A percentile compares a stretch with the other conserved stretches of the same genome.
phyloP scores from a whole-genome alignment of 2,797 vertebrate genomes.

The Varecia variegata region DNA sequence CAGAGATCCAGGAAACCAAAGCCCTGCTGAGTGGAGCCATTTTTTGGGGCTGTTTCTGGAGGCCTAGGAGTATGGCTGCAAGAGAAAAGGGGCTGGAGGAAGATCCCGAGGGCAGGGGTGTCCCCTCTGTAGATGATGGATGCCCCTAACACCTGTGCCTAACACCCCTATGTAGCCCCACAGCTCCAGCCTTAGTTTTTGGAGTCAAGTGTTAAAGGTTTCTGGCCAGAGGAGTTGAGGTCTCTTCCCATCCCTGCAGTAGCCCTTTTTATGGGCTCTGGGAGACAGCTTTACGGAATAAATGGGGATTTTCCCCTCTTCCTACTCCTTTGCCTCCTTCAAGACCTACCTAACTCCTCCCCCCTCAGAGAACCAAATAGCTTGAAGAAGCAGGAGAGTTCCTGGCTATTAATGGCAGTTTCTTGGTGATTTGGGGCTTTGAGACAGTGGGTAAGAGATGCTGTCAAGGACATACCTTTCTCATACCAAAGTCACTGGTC shows the following conservation, averaged over 20 bases:
- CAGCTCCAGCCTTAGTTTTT: conserved; percentile 8
- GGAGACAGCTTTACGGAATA: conserved; percentile 38
- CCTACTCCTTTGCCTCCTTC: not conserved
- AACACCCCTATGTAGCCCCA: not conserved
- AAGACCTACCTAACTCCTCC: not conserved
- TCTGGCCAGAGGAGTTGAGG: conserved; percentile 2
- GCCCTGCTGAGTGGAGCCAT: not conserved
- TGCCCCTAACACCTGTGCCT: conserved; percentile 49
- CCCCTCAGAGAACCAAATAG: conserved; percentile 60
- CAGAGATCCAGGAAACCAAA: conserved; percentile 51
- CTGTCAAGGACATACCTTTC: not conserved
- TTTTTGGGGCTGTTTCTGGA: not conserved
- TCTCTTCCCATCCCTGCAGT: not conserved
- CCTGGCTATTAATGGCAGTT: not conserved
- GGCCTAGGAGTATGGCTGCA: not conserved
- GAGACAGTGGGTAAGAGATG: not conserved
- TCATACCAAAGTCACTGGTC: conserved; percentile 70
- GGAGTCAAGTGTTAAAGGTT: conserved; percentile 6
- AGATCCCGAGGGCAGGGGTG: not conserved
- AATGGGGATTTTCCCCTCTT: not conserved
- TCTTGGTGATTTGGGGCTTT: conserved; percentile 42
- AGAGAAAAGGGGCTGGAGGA: conserved; percentile 14
- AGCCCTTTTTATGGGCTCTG: not conserved
- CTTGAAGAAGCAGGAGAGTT: not conserved
- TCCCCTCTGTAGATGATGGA: not conserved